phyloP scores from a whole-genome alignment of 1,140 invertebrate genomes.

The Drosophila malerkotliana region DNA sequence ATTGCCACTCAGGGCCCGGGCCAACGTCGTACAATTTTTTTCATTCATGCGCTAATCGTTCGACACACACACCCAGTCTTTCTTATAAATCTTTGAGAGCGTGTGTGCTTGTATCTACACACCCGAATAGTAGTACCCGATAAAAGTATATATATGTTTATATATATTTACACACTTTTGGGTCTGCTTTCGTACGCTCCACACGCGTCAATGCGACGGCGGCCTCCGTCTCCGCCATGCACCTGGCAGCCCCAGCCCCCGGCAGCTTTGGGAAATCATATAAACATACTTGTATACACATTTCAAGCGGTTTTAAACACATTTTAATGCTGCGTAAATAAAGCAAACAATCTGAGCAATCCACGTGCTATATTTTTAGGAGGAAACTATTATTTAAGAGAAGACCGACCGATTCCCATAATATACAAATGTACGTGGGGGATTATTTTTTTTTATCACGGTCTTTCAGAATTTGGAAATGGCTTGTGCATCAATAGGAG shows the following conservation, averaged over 20 bases:
- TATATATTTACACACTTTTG: slow-evolving; percentile 48
- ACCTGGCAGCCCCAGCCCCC: slow-evolving; percentile 18
- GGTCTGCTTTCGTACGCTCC: slow-evolving; percentile 38
- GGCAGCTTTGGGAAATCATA: slow-evolving; percentile 18
- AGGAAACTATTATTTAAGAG: slow-evolving; percentile 38
- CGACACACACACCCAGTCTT: slow-evolving; percentile 25
- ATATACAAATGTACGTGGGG: slow-evolving; percentile 48
- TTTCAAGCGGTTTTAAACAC: slow-evolving; percentile 59
- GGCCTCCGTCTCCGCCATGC: slow-evolving; percentile 12
- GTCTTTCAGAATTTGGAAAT: too few relatives aligned
- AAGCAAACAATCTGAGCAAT: slow-evolving; percentile 54
- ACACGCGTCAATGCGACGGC: slow-evolving; percentile 61
- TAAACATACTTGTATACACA: slow-evolving; percentile 32
- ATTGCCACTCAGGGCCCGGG: slow-evolving; percentile 29
- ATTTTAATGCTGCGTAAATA: slow-evolving; percentile 79
- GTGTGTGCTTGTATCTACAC: slow-evolving; percentile 30
- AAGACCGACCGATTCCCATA: slow-evolving; percentile 12
- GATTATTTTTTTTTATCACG: slow-evolving; percentile 44
- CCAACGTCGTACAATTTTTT: slow-evolving; percentile 69
- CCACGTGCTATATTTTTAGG: slow-evolving; percentile 48
- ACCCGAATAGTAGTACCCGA: slow-evolving; percentile 38
- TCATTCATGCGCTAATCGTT: slow-evolving; percentile 78
- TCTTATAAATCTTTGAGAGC: slow-evolving; percentile 31
- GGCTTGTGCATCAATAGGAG: too few relatives aligned
- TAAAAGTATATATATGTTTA: slow-evolving; percentile 47